These are phyloP conservation scores for Loripinus fragilis DNA, from an alignment of 2,888 invertebrate species.

Conservation along the genomic window DNA sequence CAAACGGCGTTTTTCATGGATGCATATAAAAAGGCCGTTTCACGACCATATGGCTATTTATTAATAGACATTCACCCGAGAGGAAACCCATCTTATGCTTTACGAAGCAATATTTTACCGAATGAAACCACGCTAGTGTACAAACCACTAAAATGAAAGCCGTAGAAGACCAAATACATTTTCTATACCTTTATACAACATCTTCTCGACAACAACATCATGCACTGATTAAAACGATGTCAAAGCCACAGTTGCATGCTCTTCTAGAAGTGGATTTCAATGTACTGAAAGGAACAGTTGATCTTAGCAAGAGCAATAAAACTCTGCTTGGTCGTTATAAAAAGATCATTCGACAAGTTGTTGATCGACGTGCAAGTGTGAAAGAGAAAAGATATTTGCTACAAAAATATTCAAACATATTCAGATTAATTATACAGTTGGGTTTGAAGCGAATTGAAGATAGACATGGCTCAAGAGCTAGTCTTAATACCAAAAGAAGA, in stretches of 20 bases:
- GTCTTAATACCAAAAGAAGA: constrained; percentile 5
- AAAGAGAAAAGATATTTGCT: background rate
- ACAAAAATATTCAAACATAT: constrained; percentile 2
- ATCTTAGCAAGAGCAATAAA: background rate
- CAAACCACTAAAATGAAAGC: constrained; percentile 11
- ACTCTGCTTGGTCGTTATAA: background rate
- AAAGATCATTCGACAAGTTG: background rate
- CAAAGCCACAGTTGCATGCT: background rate
- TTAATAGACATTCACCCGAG: constrained; percentile 26
- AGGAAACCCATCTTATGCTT: constrained; percentile 14
- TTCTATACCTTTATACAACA: constrained; percentile 18
- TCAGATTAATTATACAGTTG: background rate
- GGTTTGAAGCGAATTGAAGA: background rate
- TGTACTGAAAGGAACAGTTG: background rate
- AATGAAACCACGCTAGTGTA: constrained; percentile 16
- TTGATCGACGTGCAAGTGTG: background rate
- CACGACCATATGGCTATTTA: constrained; percentile 10
- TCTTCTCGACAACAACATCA: background rate
- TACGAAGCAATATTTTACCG: constrained; percentile 22
- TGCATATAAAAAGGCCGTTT: background rate
- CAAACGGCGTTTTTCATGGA: background rate
- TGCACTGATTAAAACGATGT: background rate
- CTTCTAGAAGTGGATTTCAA: background rate
- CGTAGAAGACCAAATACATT: constrained; percentile 9
- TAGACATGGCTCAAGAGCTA: background rate